Evolutionary conservation across 2,113 vertebrate genomes (phyloP), one percentile per base, ranked within the genome.

Genomic region (Crotalus viridis): DNA sequence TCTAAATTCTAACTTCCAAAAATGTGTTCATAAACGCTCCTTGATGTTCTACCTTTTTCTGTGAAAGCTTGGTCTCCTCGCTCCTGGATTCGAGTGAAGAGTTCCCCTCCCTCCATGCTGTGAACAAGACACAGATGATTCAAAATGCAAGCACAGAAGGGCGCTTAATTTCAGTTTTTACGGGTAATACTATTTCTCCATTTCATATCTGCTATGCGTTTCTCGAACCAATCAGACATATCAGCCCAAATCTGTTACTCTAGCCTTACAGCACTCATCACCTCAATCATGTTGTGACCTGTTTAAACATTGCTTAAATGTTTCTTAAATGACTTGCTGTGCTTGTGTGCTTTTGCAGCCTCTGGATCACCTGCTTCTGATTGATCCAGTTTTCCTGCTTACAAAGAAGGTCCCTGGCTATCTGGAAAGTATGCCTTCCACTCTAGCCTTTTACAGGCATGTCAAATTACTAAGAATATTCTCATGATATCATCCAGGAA

Each of bases 21-120:
- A 33, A 26, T 33, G 21, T 43, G 5, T 64, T 90, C 21, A 9
- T 28, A 28, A 69, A 88, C 69, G 39, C 19, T 51, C 19, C 69
- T 90, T 12, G 28, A 46, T 61, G 91, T 91, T 97, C 97, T 97
- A 99, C 99, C 99, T 99, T 98, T 98, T 96, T 99, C 99, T 5
- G 99, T 99, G 97, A 99, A 99, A 92, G 99, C 99, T 95, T 99
- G 99, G 97, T 99, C 99, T 74, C 99, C 99, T 96, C 99, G 98
- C 93, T 98, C 98, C 97, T 99, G 99, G 96, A 99, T 99, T 89
- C 99, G 97, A 96, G 97, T 99, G 94, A 99, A 99, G 93, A 99
- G 97, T 96, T 99, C 99, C 93, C 99, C 99, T n/a, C 99, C 99
- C 95, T 99, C 98, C 99, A 99, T 99, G 94, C 99, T 99, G 95